phyloP scores from a whole-genome alignment of 2,888 invertebrate species.

The Marronus borbonicus region DNA sequence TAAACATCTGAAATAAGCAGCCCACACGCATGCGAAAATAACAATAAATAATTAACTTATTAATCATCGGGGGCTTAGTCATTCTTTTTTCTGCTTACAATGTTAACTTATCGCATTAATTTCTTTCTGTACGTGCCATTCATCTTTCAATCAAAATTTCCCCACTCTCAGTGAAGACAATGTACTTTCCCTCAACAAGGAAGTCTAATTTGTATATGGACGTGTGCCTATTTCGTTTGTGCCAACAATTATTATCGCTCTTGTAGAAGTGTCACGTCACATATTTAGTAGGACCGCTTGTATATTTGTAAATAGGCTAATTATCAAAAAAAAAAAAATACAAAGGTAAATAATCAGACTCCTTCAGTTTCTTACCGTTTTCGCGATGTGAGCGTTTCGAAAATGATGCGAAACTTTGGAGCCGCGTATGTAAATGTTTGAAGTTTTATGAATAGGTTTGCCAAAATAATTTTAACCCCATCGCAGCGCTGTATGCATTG shows the following conservation, averaged over 20 bases:
- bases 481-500: constrained; percentile 52
- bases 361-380: constrained; percentile 50
- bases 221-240: constrained; percentile 67
- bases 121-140: not conserved
- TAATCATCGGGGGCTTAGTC: constrained; percentile 41
- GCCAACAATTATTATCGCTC: constrained; percentile 64
- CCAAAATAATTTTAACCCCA: constrained; percentile 60
- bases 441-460: constrained; percentile 65
- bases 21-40: constrained; percentile 19
- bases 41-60: constrained; percentile 21
- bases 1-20: constrained; percentile 11
- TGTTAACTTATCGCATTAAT: constrained; percentile 2
- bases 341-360: constrained; percentile 40
- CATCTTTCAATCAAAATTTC: not conserved
- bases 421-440: constrained; percentile 63
- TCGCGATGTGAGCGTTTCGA: constrained; percentile 16
- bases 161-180: constrained; percentile 4
- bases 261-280: constrained; percentile 68
- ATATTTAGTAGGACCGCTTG: constrained; percentile 68
- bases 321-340: constrained; percentile 54
- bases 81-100: constrained; percentile 27
- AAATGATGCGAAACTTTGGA: constrained; percentile 15
- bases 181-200: constrained; percentile 8
- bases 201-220: constrained; percentile 47
- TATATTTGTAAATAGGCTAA: constrained; percentile 70